phyloP scores from a whole-genome alignment of 2,888 invertebrate genomes.

The Frankliniella fusca region DNA sequence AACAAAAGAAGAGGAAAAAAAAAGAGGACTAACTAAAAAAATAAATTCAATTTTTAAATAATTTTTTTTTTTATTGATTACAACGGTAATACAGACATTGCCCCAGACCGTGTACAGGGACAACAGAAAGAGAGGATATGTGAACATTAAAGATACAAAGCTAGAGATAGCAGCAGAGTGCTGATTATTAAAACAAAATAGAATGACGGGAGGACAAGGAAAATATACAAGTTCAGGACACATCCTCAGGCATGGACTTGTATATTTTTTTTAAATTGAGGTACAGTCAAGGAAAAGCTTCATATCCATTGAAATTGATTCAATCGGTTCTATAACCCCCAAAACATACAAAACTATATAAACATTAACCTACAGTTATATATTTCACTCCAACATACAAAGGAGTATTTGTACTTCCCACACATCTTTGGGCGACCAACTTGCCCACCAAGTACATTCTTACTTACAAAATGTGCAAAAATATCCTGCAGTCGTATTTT shows the following conservation, averaged over 20 bases:
- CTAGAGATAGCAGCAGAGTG: conserved; percentile 23
- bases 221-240: neutral
- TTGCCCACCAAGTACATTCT: conserved; percentile 5
- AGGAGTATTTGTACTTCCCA: conserved; percentile 13
- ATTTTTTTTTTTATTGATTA: neutral
- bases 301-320: neutral
- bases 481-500: conserved; percentile 16
- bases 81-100: neutral
- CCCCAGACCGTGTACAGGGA: neutral
- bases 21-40: neutral
- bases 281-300: neutral
- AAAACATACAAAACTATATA: conserved; percentile 23
- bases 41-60: neutral
- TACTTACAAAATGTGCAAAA: conserved; percentile 25
- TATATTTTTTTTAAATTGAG: neutral
- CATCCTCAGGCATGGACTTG: neutral
- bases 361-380: conserved; percentile 20
- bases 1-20: neutral
- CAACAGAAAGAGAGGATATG: conserved; percentile 6
- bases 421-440: neutral
- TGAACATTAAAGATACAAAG: conserved; percentile 15
- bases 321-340: neutral
- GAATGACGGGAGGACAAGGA: neutral
- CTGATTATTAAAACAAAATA: neutral
- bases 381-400: conserved; percentile 18